Evolutionary conservation across 2,797 vertebrate genomes (phyloP).

Genomic region (Acropternis orthonyx): DNA sequence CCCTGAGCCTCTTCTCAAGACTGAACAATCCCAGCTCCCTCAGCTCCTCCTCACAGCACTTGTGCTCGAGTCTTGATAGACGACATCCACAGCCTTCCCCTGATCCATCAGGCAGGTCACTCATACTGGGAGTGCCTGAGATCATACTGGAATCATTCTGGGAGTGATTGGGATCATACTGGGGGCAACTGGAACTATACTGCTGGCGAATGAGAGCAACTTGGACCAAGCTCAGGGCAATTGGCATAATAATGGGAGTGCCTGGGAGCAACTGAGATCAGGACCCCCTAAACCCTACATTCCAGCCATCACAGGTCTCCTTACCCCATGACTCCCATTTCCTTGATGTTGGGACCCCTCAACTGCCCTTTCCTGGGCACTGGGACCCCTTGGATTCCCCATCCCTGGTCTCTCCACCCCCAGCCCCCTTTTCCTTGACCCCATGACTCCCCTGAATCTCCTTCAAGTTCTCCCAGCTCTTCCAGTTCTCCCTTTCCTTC

Average conservation of each 20-base stretch:
- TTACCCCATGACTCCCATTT: background rate
- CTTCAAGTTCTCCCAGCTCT: background rate
- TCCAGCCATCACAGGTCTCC: fast-evolving
- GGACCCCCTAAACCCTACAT: background rate
- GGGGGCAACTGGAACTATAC: background rate
- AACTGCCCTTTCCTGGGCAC: background rate
- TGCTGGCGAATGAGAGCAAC: background rate
- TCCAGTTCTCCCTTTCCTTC: background rate
- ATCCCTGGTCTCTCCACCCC: background rate
- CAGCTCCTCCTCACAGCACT: too few species aligned
- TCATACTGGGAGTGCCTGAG: background rate
- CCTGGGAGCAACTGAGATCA: background rate
- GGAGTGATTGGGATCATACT: background rate
- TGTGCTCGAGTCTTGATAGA: too few species aligned
- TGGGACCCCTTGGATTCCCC: background rate
- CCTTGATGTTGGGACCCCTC: background rate
- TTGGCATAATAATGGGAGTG: background rate
- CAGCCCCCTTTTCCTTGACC: background rate
- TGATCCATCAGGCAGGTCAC: too few species aligned
- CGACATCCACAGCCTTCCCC: too few species aligned
- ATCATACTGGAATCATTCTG: background rate
- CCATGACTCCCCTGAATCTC: background rate
- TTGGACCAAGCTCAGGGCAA: background rate
- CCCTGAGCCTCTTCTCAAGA: too few species aligned
- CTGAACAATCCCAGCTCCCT: too few species aligned